Evolutionary conservation across 2,113 vertebrate genomes (phyloP), one percentile per base, ranked within the genome.

Genomic region (Saccopteryx bilineata): DNA sequence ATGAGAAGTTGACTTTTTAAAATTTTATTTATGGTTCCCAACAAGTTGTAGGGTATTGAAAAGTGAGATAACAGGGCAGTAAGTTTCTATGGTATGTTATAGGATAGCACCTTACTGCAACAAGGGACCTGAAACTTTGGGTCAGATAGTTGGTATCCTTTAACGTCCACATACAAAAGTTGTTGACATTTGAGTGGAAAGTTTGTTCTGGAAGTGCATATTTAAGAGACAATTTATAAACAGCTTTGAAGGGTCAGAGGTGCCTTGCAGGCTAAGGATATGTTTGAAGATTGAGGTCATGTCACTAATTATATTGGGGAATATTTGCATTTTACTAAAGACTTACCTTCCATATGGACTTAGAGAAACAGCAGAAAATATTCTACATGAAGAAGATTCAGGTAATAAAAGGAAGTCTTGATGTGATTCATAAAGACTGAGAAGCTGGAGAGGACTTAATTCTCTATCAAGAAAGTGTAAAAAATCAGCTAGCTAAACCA

Each of bases 221-320:
- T 88, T 96, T 88, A 82, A 94, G 50, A 93, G 46, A 88, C 90
- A 2, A 17, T 85, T 75, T 95, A 74, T 72, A 87, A 84, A 94
- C 10, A 88, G 15, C 11, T 96, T 91, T 85, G 31, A n/a, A 82
- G n/a, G 66, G 72, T 86, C 33, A 89, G 15, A 8, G 71, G 48
- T 81, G 14, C 23, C 26, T 26, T 74, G 19, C 81, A 74, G 71
- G 15, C n/a, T 85, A 81, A 94, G 58, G 46, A 95, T 76, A 88
- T 58, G 46, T 28, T 31, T 85, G 46, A 54, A 97, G 56, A 91
- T 4, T 84, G 54, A 84, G n/a, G 54, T 58, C 66, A 39, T 28
- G 2, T 33, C 68, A 14, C 4, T 39, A 6, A 66, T 56, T 76
- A 4, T 18, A n/a, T 9, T 82, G 46, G 24, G 69, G 12, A 75